phyloP scores from a whole-genome alignment of 2,888 invertebrate genomes.

The Xanthorhoe designata region DNA sequence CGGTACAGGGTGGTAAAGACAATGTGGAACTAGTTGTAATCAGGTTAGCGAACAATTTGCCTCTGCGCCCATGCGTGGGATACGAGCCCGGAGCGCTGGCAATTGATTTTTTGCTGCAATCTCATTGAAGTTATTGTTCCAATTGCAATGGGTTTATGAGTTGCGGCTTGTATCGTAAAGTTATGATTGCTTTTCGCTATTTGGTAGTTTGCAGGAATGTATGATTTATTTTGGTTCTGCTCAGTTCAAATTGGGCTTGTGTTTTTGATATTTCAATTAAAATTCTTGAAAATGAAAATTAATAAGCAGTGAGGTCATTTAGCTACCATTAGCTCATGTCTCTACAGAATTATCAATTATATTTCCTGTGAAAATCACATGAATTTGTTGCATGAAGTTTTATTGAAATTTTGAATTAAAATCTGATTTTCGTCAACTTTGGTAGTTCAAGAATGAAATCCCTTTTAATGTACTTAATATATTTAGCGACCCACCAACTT shows the following conservation, averaged over 20 bases:
- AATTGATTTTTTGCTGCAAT: conserved; percentile 48
- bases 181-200: conserved; percentile 25
- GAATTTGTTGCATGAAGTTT: no score
- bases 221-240: neutral
- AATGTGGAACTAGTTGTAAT: conserved; percentile 87
- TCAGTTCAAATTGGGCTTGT: neutral
- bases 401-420: no score
- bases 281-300: no score
- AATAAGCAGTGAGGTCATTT: no score
- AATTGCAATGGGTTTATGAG: conserved; percentile 33
- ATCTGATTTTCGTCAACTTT: no score
- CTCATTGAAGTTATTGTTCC: conserved; percentile 44
- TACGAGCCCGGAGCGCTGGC: conserved; percentile 57
- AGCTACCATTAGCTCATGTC: no score
- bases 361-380: no score
- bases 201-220: neutral
- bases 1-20: conserved; percentile 66
- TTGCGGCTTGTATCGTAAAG: conserved; percentile 13
- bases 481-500: no score
- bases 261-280: neutral
- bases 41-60: conserved; percentile 93
- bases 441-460: no score
- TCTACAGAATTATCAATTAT: no score
- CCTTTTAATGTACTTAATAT: no score
- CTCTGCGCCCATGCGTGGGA: conserved; percentile 89